Evolutionary conservation across 2,113 vertebrate species (phyloP).

Genomic region (Dicaeum eximium): DNA sequence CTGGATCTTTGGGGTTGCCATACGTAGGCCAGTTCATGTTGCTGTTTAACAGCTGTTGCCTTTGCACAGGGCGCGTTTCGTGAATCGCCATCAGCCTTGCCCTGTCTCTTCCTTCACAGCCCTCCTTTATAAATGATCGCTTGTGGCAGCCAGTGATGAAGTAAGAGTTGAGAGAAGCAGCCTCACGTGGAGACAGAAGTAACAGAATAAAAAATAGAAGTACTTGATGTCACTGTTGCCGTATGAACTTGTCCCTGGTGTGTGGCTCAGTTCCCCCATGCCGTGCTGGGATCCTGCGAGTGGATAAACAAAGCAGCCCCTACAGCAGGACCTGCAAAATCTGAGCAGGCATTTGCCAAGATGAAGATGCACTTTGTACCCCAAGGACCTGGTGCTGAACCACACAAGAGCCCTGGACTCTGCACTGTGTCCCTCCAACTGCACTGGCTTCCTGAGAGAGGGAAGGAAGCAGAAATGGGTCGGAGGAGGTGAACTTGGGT

Average conservation of each 20-base stretch:
- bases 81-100: background rate
- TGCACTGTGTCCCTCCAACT: background rate
- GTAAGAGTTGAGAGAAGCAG: background rate
- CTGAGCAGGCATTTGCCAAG: background rate
- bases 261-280: background rate
- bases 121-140: background rate
- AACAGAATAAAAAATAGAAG: background rate
- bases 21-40: rapidly evolving
- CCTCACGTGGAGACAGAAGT: background rate
- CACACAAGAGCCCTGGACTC: background rate
- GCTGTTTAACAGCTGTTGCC: background rate
- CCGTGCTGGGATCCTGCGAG: background rate
- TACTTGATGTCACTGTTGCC: background rate
- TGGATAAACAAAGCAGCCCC: background rate
- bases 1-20: background rate
- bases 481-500: background rate
- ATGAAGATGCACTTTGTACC: background rate
- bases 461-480: background rate
- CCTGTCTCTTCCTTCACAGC: background rate
- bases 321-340: background rate
- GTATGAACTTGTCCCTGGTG: background rate
- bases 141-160: background rate
- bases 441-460: background rate
- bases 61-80: rapidly evolving
- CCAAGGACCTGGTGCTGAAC: background rate